Evolutionary conservation across 53 echinoderm and acorn worm species (phyloP).

Genomic region (Astropecten irregularis): DNA sequence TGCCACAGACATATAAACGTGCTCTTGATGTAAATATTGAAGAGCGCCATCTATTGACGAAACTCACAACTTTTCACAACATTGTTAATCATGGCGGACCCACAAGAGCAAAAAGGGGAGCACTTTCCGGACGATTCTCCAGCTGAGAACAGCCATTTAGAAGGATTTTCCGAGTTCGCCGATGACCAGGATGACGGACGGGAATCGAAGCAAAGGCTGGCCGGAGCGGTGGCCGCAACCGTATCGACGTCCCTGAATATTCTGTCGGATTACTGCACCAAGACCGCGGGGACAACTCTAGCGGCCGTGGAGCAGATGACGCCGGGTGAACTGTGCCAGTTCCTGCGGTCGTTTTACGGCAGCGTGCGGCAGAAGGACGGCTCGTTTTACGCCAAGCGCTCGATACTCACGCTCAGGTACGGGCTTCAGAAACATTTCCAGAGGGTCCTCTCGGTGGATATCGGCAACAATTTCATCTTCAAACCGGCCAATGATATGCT

Average conservation of each 20-base stretch:
- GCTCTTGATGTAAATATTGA: too few relatives aligned
- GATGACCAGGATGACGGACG: too few relatives aligned
- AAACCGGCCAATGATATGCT: constrained; percentile 37
- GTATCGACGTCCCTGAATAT: constrained; percentile 45
- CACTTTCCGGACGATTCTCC: too few relatives aligned
- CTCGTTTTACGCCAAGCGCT: constrained; percentile 33
- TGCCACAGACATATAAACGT: too few relatives aligned
- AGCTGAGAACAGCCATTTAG: too few relatives aligned
- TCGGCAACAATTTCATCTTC: background rate
- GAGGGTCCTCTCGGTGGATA: constrained; percentile 21
- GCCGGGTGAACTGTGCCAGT: constrained; percentile 20
- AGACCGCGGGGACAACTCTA: background rate
- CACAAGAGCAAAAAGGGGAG: too few relatives aligned
- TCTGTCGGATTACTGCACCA: constrained; percentile 33
- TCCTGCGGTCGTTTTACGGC: constrained; percentile 38
- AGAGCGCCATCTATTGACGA: too few relatives aligned
- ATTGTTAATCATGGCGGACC: too few relatives aligned
- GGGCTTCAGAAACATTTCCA: constrained; percentile 60
- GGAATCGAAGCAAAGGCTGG: constrained; percentile 2
- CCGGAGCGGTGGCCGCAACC: constrained; percentile 17
- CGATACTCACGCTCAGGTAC: constrained; percentile 36
- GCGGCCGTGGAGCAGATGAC: constrained; percentile 33
- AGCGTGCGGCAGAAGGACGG: constrained; percentile 49
- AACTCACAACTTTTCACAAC: too few relatives aligned
- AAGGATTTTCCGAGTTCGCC: too few relatives aligned